Evolutionary conservation across 2,113 vertebrate species (phyloP), one percentile per base, ranked within the genome.

Genomic region (Apus apus): DNA sequence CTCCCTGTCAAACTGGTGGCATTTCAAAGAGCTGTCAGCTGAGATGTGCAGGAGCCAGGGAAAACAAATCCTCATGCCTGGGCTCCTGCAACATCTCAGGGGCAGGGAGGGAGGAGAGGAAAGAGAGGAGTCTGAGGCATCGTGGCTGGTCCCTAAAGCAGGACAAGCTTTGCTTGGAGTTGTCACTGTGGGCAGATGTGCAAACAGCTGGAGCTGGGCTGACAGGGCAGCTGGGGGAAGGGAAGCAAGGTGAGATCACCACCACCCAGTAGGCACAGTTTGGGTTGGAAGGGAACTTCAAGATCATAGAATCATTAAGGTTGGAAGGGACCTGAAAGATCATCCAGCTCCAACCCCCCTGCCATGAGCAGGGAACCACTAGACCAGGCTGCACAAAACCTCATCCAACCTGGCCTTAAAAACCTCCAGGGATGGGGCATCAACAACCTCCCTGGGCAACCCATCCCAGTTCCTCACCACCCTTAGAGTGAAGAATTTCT

Each of bases 121-220:
- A 22, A 32, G 34, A 88, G 20, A 38, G 6, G 15, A 60, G 6
- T 0, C 0, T 22, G 30, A 0, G 0, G 25, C 45, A 11, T 10
- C 32, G 34, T 0, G 3, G 20, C n/a, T n/a, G 17, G 19, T 60
- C 74, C n/a, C 58, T 67, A 56, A 30, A 67, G 34, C 45, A 56
- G 62, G 16, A 34, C 14, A 22, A 43, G 30, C 3, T 75, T 50
- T 30, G 21, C 56, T 75, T 75, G 27, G 67, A 80, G 68, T 30
- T 7, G 2, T 5, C 1, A 2, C 40, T 50, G 30, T 26, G 26
- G 61, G 5, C 67, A 79, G 80, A 53, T 30, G 54, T 72, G 53
- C 11, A 29, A 71, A 30, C 54, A 85, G n/a, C 50, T 62, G 65
- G 66, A 2, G 1, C n/a, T 0, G 0, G 40, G 40, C 13, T 78